Percentiles rank a stretch among this genome's conserved stretches.
These are phyloP conservation scores for Lasioglossum oenotherae DNA, from an alignment of 2,888 invertebrate genomes.

Conservation along the genomic window DNA sequence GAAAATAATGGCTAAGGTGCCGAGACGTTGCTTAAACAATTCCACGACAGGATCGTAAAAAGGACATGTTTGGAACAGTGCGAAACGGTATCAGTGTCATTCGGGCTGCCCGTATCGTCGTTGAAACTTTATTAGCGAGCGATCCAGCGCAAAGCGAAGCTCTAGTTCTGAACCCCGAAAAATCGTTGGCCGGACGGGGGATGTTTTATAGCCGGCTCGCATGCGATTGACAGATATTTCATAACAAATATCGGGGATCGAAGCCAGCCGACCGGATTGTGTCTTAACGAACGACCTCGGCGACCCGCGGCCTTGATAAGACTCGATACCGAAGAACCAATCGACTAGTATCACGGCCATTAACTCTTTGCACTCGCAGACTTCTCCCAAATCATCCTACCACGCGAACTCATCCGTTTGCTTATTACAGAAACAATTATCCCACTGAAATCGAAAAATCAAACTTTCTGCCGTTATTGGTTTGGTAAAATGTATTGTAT, in stretches of 20 bases:
- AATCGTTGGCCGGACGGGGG: neutral
- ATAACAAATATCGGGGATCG: neutral
- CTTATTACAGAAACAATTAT: too few relatives aligned
- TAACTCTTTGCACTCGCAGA: neutral
- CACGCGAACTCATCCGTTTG: too few relatives aligned
- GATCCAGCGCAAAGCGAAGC: neutral
- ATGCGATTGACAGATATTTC: neutral
- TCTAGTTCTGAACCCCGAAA: neutral
- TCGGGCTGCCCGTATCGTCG: neutral
- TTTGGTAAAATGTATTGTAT: too few relatives aligned
- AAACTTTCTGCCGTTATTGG: too few relatives aligned
- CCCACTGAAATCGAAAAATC: too few relatives aligned
- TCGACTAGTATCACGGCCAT: neutral
- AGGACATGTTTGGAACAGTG: neutral
- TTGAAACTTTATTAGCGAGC: neutral
- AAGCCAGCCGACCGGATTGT: neutral
- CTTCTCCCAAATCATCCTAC: too few relatives aligned
- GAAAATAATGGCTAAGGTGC: too few relatives aligned
- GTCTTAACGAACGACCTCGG: neutral
- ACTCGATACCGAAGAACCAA: neutral
- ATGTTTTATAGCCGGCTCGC: slow-evolving; percentile 3
- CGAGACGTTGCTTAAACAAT: too few relatives aligned
- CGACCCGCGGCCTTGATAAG: neutral
- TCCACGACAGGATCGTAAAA: too few relatives aligned
- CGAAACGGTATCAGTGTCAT: neutral